phyloP scores from a whole-genome alignment of 2,888 invertebrate genomes.

The Tetragonisca angustula region DNA sequence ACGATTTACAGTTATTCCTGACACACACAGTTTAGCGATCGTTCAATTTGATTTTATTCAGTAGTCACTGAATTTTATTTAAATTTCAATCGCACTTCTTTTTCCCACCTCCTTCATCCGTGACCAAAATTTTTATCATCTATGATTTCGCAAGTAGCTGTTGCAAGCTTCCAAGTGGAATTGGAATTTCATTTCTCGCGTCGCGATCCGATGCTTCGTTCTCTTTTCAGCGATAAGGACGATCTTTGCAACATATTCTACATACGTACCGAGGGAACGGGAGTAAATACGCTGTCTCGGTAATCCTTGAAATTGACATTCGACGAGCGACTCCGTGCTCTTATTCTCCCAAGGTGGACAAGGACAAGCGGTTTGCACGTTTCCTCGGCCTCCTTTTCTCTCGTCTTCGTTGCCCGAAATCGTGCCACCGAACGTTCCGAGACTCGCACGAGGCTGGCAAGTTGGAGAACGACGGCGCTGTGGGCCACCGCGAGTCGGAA shows the following conservation, averaged over 20 bases:
- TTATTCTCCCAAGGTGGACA: not conserved
- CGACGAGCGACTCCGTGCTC: not conserved
- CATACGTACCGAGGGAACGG: not conserved
- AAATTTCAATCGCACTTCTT: no score
- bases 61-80: no score
- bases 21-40: no score
- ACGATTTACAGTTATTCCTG: no score
- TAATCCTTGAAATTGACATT: not conserved
- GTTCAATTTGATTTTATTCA: no score
- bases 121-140: no score
- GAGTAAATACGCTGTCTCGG: not conserved
- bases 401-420: not conserved
- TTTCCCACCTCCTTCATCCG: no score
- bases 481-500: conserved; percentile 25
- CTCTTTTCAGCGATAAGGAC: not conserved
- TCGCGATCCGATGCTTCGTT: no score
- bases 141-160: no score
- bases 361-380: not conserved
- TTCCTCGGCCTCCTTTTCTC: not conserved
- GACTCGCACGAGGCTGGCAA: conserved; percentile 21
- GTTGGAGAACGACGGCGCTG: conserved; percentile 21
- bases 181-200: no score
- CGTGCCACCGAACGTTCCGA: conserved; percentile 22
- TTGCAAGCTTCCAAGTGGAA: no score
- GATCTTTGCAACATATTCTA: not conserved